Conservation (phyloP, 2,888 invertebrate genomes). For the Koerneria pararmatus region DNA sequence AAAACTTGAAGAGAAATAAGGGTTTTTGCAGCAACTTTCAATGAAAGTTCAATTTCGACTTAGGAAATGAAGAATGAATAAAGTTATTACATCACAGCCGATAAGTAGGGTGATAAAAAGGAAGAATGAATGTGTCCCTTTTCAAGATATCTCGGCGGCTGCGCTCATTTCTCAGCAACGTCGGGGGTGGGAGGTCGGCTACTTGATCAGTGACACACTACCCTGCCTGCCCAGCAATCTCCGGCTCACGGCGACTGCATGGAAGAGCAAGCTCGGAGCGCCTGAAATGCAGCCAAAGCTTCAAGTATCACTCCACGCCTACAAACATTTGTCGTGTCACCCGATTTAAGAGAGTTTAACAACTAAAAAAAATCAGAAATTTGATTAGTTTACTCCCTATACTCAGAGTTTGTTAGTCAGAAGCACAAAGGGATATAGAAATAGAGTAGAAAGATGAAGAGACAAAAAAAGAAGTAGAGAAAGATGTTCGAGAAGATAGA, state of each 20-base stretch:
- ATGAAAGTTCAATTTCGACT: no score
- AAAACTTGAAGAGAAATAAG: no score
- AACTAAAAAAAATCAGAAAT: no score
- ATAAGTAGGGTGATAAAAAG: no score
- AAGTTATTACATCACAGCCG: no score
- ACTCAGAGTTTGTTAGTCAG: not conserved
- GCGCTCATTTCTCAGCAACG: constrained; percentile 35
- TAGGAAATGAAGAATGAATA: no score
- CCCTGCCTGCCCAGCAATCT: constrained; percentile 37
- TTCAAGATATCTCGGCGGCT: constrained; percentile 36
- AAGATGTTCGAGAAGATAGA: no score
- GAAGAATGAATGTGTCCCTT: not conserved
- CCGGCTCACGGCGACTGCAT: constrained; percentile 39
- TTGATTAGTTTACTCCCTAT: no score
- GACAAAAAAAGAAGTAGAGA: not conserved
- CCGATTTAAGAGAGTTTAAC: no score
- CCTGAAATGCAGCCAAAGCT: constrained; percentile 39
- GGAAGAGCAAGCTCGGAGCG: constrained; percentile 35
- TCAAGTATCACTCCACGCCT: constrained; percentile 29
- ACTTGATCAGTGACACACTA: constrained; percentile 40
- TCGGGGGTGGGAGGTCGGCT: constrained; percentile 46
- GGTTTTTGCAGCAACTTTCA: no score
- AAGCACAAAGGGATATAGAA: not conserved
- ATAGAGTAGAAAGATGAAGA: not conserved
- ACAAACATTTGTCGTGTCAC: no score